Base-by-base conservation (phyloP, 2,113 vertebrate species). In the Elachura formosa region DNA sequence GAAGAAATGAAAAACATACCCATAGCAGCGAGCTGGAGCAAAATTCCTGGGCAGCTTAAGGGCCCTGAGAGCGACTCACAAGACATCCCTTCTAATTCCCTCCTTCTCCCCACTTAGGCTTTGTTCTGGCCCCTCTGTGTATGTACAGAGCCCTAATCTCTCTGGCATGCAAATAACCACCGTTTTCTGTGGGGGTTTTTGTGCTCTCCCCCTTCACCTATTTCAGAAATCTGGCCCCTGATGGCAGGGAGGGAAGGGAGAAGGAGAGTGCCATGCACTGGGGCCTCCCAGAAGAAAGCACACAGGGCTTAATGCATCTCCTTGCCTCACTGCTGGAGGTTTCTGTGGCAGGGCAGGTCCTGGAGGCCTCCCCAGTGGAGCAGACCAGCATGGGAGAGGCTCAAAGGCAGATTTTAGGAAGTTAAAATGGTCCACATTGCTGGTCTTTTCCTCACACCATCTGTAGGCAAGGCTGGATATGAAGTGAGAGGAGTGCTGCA, bases 11-110 rank as follows among this genome's bases (percentile, higher is more conserved):
- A 95, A 96, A 91, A 62, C 94, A 95, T 40, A 63, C 17, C 55
- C 56, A 66, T 4, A 61, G 72, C 74, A 88, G 85, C 82, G 59
- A 95, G 61, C 59, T 54, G 68, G 77, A 91, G 68, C 72, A 90
- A 94, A 96, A 97, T 97, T 97, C 97, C 64, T 96, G 88, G 77
- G 88, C 94, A 92, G 97, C 96, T 97, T 97, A 97, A 93, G 68
- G 87, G 72, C 67, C 77, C 72, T 6, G 10, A 88, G 93, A 88
- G 51, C 71, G 0, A 94, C 88, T 91, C 92, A 94, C 90, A 93
- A 90, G 87, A 76, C 63, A 64, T 16, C 64, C 69, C 43, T 41
- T 81, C 63, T 95, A 93, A 94, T 92, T 89, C 94, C 84, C 81
- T 67, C 73, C 56, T 81, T 73, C 68, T 92, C 67, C 66, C 76